These are phyloP conservation scores for human DNA, from an alignment of 2,113 vertebrate genomes.

Conservation along the genomic window GRCh38 chr18:32627501-32628000, in stretches of 20 bases:
- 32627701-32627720: neutral
- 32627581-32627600: neutral
- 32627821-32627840: neutral
- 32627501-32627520: neutral
- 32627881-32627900: neutral
- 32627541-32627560: neutral
- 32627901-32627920: neutral
- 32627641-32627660: neutral
- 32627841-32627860: neutral
- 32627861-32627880: neutral
- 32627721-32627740: neutral
- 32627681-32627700: neutral
- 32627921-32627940: neutral
- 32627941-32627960: neutral
- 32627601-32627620: neutral
- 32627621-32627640: neutral
- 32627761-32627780: neutral
- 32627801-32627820: neutral
- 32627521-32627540: neutral
- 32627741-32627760: neutral
- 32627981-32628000: slow-evolving; percentile 4
- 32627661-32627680: neutral
- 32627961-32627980: neutral
- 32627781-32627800: neutral
- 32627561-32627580: neutral